A percentile compares a stretch with the other conserved stretches of the same genome.
These are phyloP conservation scores for Podarcis raffonei DNA, from an alignment of 2,113 vertebrate species.

Conservation along the genomic window DNA sequence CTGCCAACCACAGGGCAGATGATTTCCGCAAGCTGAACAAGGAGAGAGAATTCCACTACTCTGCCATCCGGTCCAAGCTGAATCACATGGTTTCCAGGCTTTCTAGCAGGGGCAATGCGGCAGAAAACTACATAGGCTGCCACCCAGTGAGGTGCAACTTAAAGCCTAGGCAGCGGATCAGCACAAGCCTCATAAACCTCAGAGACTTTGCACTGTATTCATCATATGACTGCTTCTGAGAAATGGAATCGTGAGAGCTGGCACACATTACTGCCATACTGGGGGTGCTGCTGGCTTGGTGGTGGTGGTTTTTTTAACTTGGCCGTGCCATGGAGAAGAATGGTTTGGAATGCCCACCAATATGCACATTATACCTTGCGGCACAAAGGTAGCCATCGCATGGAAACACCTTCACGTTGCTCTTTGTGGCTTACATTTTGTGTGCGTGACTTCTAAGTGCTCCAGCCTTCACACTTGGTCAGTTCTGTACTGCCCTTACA, in stretches of 20 bases:
- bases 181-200: constrained; percentile 66
- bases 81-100: constrained; percentile 88
- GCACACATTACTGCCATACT: no score
- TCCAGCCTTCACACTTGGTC: accelerated
- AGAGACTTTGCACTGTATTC: constrained; percentile 57
- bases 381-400: neutral
- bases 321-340: neutral
- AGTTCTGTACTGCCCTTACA: neutral
- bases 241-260: neutral
- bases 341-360: neutral
- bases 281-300: no score
- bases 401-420: neutral
- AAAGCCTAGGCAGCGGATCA: constrained; percentile 67
- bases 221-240: constrained; percentile 54
- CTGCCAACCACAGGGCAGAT: constrained; percentile 66
- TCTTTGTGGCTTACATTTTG: neutral
- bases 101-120: constrained; percentile 77
- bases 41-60: constrained; percentile 87
- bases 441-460: neutral
- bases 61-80: constrained; percentile 86
- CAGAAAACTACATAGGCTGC: constrained; percentile 72
- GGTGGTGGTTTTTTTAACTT: no score
- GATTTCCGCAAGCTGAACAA: constrained; percentile 84
- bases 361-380: neutral
- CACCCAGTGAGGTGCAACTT: constrained; percentile 46